Conservation (phyloP, 2,113 vertebrate genomes). For the Heterotis niloticus region DNA sequence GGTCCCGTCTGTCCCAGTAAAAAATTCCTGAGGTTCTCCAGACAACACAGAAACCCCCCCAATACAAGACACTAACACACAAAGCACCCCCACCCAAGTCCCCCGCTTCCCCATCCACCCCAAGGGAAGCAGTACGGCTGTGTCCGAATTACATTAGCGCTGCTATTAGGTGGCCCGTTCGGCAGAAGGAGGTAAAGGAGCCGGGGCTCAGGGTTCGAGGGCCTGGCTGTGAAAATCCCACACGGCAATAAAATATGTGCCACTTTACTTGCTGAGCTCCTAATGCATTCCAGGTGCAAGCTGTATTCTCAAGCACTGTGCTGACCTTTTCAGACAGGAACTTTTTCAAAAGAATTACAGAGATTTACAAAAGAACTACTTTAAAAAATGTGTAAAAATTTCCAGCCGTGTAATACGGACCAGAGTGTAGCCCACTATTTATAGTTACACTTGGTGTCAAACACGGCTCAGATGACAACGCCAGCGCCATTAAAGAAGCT, state of each 20-base stretch:
- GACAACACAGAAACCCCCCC: neutral
- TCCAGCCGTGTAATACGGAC: slow-evolving; percentile 20
- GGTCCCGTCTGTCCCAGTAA: slow-evolving; percentile 12
- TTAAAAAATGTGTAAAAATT: slow-evolving; percentile 14
- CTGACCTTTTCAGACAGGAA: slow-evolving; percentile 23
- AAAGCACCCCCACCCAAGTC: slow-evolving; percentile 24
- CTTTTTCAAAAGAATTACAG: slow-evolving; percentile 22
- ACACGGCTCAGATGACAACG: slow-evolving; percentile 38
- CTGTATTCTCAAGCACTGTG: slow-evolving; percentile 34
- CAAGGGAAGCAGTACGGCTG: slow-evolving; percentile 37
- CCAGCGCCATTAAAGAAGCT: slow-evolving; percentile 37
- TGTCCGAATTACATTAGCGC: slow-evolving; percentile 12
- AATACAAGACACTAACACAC: neutral
- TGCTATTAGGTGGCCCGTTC: slow-evolving; percentile 2
- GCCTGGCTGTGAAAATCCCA: slow-evolving; percentile 65
- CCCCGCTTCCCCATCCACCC: slow-evolving; percentile 44
- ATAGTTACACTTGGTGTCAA: slow-evolving; percentile 33
- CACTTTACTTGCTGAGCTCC: slow-evolving; percentile 71
- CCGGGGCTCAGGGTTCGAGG: slow-evolving; percentile 37
- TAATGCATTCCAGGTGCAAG: slow-evolving; percentile 60
- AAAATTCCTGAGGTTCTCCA: slow-evolving; percentile 21
- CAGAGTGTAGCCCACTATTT: slow-evolving; percentile 35
- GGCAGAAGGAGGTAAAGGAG: neutral
- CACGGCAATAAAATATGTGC: slow-evolving; percentile 69
- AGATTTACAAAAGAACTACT: slow-evolving; percentile 31